Percentiles rank a stretch among this genome's conserved stretches.
phyloP scores from a whole-genome alignment of 92 coral and sea anemone species.

The Palythoa grandis region DNA sequence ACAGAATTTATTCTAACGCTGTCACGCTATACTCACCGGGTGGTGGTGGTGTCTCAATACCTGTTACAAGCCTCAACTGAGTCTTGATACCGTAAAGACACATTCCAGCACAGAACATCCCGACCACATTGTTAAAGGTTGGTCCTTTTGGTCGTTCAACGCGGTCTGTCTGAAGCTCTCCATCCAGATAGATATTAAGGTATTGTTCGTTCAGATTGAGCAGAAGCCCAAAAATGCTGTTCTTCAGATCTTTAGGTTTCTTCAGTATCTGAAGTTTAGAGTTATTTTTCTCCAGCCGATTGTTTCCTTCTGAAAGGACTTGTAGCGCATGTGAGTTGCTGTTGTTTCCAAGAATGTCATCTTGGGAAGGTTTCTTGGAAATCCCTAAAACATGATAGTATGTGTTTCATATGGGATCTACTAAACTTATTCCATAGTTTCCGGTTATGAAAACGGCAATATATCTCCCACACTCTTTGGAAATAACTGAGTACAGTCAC shows the following conservation, averaged over 20 bases:
- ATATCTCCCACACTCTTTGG: too few species aligned
- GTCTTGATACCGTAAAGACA: constrained; percentile 85
- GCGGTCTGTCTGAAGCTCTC: constrained; percentile 75
- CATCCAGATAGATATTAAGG: constrained; percentile 79
- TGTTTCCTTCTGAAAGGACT: constrained; percentile 69
- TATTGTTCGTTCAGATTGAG: constrained; percentile 74
- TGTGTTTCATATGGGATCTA: neutral
- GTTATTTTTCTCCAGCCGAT: constrained; percentile 68
- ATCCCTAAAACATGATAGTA: constrained; percentile 55
- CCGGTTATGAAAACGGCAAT: too few species aligned
- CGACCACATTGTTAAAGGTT: constrained; percentile 76
- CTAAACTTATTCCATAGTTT: neutral
- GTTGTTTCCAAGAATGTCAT: constrained; percentile 74
- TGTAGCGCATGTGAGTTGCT: constrained; percentile 77
- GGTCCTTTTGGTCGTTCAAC: constrained; percentile 78
- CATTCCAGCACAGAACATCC: constrained; percentile 79
- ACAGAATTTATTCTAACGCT: neutral
- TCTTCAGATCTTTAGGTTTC: constrained; percentile 71
- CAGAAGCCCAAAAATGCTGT: constrained; percentile 77
- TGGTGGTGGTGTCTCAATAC: constrained; percentile 75
- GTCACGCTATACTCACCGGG: constrained; percentile 69
- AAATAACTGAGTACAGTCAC: too few species aligned
- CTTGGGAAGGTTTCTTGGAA: constrained; percentile 71
- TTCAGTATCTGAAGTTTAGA: constrained; percentile 76
- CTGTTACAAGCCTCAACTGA: constrained; percentile 77